These are phyloP conservation scores for Hiodon alosoides DNA, from an alignment of 2,113 vertebrate species.

Conservation along the genomic window DNA sequence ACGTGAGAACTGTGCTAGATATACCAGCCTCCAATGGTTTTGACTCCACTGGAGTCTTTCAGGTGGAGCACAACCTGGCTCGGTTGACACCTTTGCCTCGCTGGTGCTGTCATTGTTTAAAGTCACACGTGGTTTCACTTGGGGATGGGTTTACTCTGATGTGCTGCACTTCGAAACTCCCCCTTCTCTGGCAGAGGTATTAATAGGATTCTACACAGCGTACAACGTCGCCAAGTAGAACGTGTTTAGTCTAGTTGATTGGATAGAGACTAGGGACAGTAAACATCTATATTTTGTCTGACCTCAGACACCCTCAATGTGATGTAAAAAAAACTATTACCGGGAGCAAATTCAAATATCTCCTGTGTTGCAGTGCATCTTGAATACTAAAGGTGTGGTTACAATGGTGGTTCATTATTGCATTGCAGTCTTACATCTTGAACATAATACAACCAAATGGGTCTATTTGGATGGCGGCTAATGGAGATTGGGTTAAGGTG, in stretches of 20 bases:
- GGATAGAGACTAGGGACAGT: too few species aligned
- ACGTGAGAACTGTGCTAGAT: conserved; percentile 34
- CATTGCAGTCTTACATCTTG: too few species aligned
- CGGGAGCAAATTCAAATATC: too few species aligned
- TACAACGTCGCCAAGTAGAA: not conserved
- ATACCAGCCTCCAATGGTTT: conserved; percentile 22
- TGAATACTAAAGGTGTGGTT: too few species aligned
- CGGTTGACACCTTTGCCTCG: conserved; percentile 33
- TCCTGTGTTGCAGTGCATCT: too few species aligned
- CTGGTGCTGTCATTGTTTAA: conserved; percentile 26
- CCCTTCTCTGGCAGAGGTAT: conserved; percentile 51
- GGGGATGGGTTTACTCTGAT: conserved; percentile 49
- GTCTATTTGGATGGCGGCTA: too few species aligned
- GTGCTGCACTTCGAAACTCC: conserved; percentile 51
- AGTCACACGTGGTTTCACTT: conserved; percentile 66
- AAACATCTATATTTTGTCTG: too few species aligned
- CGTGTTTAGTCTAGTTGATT: not conserved
- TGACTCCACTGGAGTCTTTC: not conserved
- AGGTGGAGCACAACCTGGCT: conserved; percentile 33
- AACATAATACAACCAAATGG: too few species aligned
- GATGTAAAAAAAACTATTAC: too few species aligned
- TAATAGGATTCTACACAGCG: conserved; percentile 60
- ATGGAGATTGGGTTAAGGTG: too few species aligned
- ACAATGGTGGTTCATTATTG: too few species aligned
- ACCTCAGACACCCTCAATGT: too few species aligned